Evolutionary conservation across 2,113 vertebrate species (phyloP), one percentile per base, ranked within the genome.

Genomic region (Prunella fulvescens): DNA sequence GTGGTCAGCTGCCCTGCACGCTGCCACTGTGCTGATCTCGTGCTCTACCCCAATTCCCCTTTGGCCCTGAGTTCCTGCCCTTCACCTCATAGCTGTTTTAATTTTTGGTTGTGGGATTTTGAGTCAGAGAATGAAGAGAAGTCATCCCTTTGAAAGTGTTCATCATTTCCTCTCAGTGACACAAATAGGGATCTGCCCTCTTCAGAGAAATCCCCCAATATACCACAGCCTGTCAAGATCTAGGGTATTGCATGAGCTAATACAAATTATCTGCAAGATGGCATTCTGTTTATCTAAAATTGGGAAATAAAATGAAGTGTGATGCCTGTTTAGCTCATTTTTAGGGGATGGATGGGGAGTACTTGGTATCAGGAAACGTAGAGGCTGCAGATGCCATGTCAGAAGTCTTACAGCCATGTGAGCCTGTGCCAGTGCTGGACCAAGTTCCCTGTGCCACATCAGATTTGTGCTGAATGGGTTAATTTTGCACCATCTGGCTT

Each of bases 401-500:
- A 9, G 22, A 82, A 71, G 4, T 39, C 58, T 25, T 69, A 14
- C 24, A 61, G 39, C 35, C 62, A 2, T 5, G 0, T n/a, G 19
- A 83, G 37, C 45, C 58, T 42, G 2, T 16, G 24, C 57, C 31
- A 65, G 4, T 57, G 70, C 51, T 77, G 8, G 28, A 37, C 40
- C 33, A 39, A 45, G 45, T 22, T 60, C 37, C 31, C 62, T 24
- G n/a, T 69, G 71, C 57, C 45, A 35, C 1, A 0, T 29, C 42
- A 22, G 28, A 19, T 66, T 64, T 66, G 74, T 83, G 50, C 62
- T 54, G 64, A 77, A 83, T 14, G 92, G 45, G 93, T 94, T 94
- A 91, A 88, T 80, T 73, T 61, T 86, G 35, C 44, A 50, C 90
- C 79, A 78, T 93, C 92, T 97, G 95, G 82, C 90, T 83, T 70